Base-by-base conservation (phyloP, 2,888 invertebrate genomes). In the Lepas anatifera region DNA sequence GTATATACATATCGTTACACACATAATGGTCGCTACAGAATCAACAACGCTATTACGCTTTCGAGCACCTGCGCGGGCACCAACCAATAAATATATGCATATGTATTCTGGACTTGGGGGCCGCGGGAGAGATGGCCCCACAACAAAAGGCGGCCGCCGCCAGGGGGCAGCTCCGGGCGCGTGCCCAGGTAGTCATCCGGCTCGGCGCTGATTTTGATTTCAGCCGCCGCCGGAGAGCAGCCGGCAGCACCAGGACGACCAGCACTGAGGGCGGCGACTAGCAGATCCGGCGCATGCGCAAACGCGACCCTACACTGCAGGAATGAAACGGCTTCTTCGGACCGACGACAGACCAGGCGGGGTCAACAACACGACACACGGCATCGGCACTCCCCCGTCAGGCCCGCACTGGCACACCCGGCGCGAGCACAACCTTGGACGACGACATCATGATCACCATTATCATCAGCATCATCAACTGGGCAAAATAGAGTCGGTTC, bases 1-100 rank as follows among this genome's bases (percentile, higher is more conserved):
- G 58, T 58, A 58, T 58, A 58, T 58, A 58, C 58, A 58, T 58
- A 35, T 58, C 35, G 58, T 58, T 58, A 58, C 58, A 58, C 58
- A 58, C 58, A 58, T 58, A 58, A 58, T 58, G 32, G 58, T 58
- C 35, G 58, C 58, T 58, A 58, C n/a, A n/a, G 10, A 29, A 58
- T 58, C 58, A 58, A 58, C 58, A 58, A 58, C 32, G 32, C 58
- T 58, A 35, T 35, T n/a, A 16, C 58, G 13, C 1, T n/a, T n/a
- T 35, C 22, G 32, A 58, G 22, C 58, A 32, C 58, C 16, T 29
- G 32, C 58, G 35, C 32, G 58, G 32, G n/a, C n/a, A n/a, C 58
- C 58, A 32, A 22, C 58, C 58, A 58, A 58, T 58, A 58, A 58
- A 58, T 58, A 58, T 58, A 58, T 58, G 35, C 35, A 58, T 32